These are phyloP conservation scores for Erannis defoliaria DNA, from an alignment of 2,888 invertebrate species.

Conservation along the genomic window DNA sequence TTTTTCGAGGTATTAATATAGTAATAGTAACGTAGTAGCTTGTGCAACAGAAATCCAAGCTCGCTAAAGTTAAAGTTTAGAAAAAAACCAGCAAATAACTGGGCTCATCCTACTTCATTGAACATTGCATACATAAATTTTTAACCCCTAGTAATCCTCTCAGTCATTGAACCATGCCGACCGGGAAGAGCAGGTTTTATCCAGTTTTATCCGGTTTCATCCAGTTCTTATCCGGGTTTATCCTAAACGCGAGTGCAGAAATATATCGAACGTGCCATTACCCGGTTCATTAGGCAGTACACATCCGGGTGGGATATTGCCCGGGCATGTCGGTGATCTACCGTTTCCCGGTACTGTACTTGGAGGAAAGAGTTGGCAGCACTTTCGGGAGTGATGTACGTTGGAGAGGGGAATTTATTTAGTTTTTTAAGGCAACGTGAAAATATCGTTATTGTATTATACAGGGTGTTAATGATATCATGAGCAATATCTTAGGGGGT, in stretches of 20 bases:
- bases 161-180: constrained; percentile 17
- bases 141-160: constrained; percentile 18
- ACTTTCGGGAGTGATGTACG: constrained; percentile 7
- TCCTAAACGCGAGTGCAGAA: constrained; percentile 46
- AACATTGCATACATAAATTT: constrained; percentile 18
- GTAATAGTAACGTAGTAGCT: too few species aligned
- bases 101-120: not conserved
- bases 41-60: too few species aligned
- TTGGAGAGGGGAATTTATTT: not conserved
- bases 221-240: constrained; percentile 31
- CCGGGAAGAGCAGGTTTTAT: constrained; percentile 33
- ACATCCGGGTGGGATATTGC: constrained; percentile 50
- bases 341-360: constrained; percentile 21
- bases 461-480: too few species aligned
- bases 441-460: too few species aligned
- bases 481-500: too few species aligned
- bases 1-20: too few species aligned
- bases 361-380: constrained; percentile 12
- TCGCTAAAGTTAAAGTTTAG: too few species aligned
- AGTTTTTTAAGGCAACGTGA: too few species aligned
- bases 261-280: constrained; percentile 45
- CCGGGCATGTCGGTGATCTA: constrained; percentile 40
- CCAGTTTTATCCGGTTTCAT: constrained; percentile 31
- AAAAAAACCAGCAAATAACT: too few species aligned
- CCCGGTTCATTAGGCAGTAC: constrained; percentile 52